A percentile compares a stretch with the other conserved stretches of the same genome.
These are phyloP conservation scores for Penelope pileata DNA, from an alignment of 2,113 vertebrate species.

Conservation along the genomic window DNA sequence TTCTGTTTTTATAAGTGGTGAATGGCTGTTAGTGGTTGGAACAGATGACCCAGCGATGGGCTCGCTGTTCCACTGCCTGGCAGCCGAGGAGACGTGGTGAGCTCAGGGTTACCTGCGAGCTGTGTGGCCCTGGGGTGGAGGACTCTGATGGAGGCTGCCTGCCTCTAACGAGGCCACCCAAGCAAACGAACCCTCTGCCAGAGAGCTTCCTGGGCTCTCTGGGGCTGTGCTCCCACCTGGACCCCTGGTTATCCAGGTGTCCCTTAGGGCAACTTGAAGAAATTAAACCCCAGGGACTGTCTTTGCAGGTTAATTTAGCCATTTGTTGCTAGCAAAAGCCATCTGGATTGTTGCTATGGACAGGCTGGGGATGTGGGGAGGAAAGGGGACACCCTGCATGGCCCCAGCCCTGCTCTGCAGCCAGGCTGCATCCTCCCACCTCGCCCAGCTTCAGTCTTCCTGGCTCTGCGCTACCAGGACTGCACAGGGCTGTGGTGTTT, in stretches of 20 bases:
- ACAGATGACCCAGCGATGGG: neutral
- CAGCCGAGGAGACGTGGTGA: neutral
- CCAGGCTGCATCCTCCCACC: neutral
- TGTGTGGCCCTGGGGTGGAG: neutral
- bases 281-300: neutral
- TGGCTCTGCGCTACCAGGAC: neutral
- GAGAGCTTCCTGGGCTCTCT: neutral
- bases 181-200: neutral
- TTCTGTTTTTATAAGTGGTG: neutral
- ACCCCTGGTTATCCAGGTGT: neutral
- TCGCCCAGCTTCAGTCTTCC: neutral
- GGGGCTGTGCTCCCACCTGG: neutral
- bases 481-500: neutral
- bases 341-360: neutral
- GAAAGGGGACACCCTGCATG: neutral
- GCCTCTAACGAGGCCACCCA: too few relatives aligned
- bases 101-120: neutral
- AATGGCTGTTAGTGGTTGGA: neutral
- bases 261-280: neutral
- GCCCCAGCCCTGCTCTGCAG: slow-evolving; percentile 9
- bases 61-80: neutral
- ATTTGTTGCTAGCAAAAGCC: neutral
- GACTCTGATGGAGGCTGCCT: neutral
- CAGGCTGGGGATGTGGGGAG: neutral
- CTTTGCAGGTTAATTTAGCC: neutral